A percentile compares a stretch with the other conserved stretches of the same genome.
phyloP scores from a whole-genome alignment of 2,888 invertebrate genomes.

The Peribatodes rhomboidaria region DNA sequence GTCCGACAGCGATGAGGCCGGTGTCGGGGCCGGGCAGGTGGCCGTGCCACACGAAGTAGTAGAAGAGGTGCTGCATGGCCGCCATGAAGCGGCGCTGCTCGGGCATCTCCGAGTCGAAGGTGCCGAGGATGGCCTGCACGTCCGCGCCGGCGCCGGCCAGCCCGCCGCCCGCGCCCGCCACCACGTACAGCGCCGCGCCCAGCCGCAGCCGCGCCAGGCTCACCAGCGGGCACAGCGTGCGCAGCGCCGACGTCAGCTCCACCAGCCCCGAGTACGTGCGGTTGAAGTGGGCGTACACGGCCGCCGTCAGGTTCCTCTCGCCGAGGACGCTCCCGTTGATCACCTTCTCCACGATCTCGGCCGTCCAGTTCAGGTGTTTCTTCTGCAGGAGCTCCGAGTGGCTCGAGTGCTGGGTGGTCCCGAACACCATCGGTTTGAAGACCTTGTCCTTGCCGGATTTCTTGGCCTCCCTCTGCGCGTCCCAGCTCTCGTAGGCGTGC shows the following conservation, averaged over 20 bases:
- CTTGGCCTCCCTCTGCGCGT: constrained; percentile 74
- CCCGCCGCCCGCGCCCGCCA: constrained; percentile 87
- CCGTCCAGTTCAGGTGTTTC: constrained; percentile 89
- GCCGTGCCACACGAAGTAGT: constrained; percentile 93
- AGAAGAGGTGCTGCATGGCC: constrained; percentile 93
- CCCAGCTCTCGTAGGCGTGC: constrained; percentile 89
- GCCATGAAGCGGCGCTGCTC: constrained; percentile 91
- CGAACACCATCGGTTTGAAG: constrained; percentile 88
- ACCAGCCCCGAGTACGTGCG: constrained; percentile 90
- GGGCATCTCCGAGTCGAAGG: constrained; percentile 90
- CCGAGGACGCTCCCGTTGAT: constrained; percentile 89
- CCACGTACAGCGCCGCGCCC: constrained; percentile 91
- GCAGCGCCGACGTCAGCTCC: constrained; percentile 91
- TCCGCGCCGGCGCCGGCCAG: constrained; percentile 87
- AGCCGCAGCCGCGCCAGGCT: constrained; percentile 88
- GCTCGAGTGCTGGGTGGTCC: constrained; percentile 91
- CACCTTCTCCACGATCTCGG: constrained; percentile 88
- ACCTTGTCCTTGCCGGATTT: constrained; percentile 76
- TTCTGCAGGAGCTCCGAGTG: constrained; percentile 87
- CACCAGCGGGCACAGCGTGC: constrained; percentile 92
- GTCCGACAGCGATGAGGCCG: constrained; percentile 89
- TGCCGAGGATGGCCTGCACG: constrained; percentile 92
- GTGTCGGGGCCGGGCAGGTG: constrained; percentile 88
- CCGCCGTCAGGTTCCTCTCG: constrained; percentile 87
- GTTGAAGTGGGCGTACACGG: constrained; percentile 89